These are phyloP conservation scores for Alouatta palliata DNA, from an alignment of 2,113 vertebrate species.

Conservation along the genomic window DNA sequence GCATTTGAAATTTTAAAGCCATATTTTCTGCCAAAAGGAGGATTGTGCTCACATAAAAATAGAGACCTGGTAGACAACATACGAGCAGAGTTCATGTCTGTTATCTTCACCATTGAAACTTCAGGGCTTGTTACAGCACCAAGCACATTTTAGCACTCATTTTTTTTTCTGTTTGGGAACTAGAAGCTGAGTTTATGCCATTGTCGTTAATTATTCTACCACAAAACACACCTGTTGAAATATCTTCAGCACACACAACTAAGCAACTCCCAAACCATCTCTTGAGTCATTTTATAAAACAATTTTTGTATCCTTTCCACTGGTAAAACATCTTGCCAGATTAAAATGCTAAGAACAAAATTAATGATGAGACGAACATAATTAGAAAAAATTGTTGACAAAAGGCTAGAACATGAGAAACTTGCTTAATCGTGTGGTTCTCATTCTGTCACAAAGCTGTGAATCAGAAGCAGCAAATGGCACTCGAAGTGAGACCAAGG, in stretches of 20 bases:
- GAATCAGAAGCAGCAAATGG: not conserved
- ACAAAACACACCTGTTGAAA: constrained; percentile 48
- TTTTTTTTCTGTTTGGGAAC: not conserved
- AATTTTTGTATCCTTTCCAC: not conserved
- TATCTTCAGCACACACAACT: not conserved
- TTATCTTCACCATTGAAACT: not conserved
- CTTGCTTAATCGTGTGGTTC: not conserved
- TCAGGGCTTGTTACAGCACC: not conserved
- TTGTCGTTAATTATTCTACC: not conserved
- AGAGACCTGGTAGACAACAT: not conserved
- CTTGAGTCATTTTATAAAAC: not conserved
- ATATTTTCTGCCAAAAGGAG: not conserved
- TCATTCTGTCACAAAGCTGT: not conserved
- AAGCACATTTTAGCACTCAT: not conserved
- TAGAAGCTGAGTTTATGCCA: not conserved
- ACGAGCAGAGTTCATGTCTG: not conserved
- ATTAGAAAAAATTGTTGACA: not conserved
- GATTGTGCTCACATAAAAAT: not conserved
- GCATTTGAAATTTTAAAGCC: not conserved
- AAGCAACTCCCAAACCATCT: not conserved
- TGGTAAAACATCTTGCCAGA: not conserved
- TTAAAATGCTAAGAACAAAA: not conserved
- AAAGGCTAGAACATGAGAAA: not conserved
- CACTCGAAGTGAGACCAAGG: not conserved
- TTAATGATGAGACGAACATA: not conserved